Conservation (phyloP, 1,140 invertebrate genomes). For the Hycleus phaleratus region DNA sequence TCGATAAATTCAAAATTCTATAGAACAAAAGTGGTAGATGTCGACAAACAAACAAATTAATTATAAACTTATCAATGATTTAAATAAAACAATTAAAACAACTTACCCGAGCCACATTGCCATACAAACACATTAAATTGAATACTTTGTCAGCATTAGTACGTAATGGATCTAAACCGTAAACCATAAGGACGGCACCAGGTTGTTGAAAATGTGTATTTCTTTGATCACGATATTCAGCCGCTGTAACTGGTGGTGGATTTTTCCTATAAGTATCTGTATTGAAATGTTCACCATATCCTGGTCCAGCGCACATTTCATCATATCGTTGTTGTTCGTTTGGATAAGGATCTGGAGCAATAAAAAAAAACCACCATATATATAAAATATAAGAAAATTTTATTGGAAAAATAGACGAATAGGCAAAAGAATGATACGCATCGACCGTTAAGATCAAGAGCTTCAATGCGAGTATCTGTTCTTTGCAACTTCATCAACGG, state of each 20-base stretch:
- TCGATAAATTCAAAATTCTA: too few species aligned
- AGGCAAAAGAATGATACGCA: too few species aligned
- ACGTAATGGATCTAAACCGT: constrained; percentile 86
- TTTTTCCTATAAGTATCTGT: constrained; percentile 36
- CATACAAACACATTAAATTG: constrained; percentile 97
- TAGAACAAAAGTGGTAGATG: too few species aligned
- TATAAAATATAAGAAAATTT: neutral
- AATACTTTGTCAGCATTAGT: constrained; percentile 96
- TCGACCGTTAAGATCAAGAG: too few species aligned
- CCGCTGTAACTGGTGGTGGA: constrained; percentile 19
- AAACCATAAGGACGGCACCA: constrained; percentile 95
- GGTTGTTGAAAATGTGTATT: constrained; percentile 50
- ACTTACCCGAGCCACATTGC: constrained; percentile 92
- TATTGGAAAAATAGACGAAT: too few species aligned
- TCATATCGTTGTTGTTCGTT: constrained; percentile 36
- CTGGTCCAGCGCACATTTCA: constrained; percentile 35
- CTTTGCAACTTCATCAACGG: too few species aligned
- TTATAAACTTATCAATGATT: too few species aligned
- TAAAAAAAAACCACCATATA: neutral
- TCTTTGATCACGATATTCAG: constrained; percentile 31
- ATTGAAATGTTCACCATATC: constrained; percentile 36
- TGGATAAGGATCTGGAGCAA: constrained; percentile 37
- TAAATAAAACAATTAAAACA: neutral
- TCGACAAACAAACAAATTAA: too few species aligned
- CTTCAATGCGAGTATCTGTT: too few species aligned